Evolutionary conservation across 2,888 invertebrate species (phyloP).

Genomic region (Sepiola atlantica): DNA sequence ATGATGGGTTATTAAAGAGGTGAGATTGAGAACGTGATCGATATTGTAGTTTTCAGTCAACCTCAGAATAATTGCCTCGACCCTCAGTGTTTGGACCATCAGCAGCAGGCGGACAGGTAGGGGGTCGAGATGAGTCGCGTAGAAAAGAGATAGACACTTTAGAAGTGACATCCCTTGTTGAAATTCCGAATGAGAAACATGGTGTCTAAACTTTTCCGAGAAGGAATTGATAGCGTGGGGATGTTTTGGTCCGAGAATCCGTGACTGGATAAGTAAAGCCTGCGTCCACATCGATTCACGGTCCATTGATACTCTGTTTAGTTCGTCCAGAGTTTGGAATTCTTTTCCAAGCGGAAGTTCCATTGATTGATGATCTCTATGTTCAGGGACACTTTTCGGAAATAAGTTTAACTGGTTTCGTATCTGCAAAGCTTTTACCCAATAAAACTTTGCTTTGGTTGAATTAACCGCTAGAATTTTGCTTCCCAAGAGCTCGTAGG

Average conservation of each 20-base stretch:
- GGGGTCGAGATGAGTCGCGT: background rate
- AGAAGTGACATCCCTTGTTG: background rate
- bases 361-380: background rate
- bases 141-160: background rate
- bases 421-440: background rate
- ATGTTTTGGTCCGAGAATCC: background rate
- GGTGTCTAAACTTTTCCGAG: background rate
- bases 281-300: conserved; percentile 18
- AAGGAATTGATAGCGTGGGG: background rate
- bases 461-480: background rate
- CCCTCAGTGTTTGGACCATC: background rate
- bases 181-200: background rate
- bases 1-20: background rate
- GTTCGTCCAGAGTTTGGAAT: background rate
- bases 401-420: background rate
- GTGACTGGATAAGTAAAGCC: background rate
- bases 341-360: background rate
- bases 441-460: background rate
- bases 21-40: background rate
- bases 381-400: background rate
- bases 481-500: background rate
- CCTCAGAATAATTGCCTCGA: background rate
- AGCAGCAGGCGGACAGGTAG: background rate
- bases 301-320: background rate
- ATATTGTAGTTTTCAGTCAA: background rate